Conservation (phyloP, 1,140 invertebrate species). For the Drosophila arawakana region DNA sequence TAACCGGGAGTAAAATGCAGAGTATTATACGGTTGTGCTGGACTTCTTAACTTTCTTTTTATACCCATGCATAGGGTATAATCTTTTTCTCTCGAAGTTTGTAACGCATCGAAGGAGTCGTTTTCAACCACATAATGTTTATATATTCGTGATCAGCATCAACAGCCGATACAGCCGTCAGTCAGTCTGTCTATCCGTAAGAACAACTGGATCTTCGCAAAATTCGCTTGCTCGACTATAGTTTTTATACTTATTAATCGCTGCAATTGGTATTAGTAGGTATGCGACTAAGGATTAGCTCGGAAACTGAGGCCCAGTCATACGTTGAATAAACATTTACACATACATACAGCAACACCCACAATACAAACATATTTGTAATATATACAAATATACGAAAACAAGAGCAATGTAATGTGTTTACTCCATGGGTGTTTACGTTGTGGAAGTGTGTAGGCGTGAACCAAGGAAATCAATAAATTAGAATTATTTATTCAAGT, state of each 20-base stretch:
- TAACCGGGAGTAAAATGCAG: too few relatives aligned
- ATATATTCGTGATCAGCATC: too few relatives aligned
- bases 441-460: background rate
- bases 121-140: too few relatives aligned
- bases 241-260: slow-evolving; percentile 19
- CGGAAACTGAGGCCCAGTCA: slow-evolving; percentile 22
- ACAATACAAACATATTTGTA: background rate
- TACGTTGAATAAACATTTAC: slow-evolving; percentile 5
- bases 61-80: too few relatives aligned
- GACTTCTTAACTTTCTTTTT: too few relatives aligned
- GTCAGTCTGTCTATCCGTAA: too few relatives aligned
- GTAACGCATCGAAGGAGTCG: too few relatives aligned
- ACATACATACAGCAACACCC: background rate
- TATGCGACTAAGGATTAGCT: slow-evolving; percentile 40
- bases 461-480: slow-evolving; percentile 58
- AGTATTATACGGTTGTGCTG: too few relatives aligned
- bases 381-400: slow-evolving; percentile 8
- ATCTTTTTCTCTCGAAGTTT: too few relatives aligned
- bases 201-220: too few relatives aligned
- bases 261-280: slow-evolving; percentile 58
- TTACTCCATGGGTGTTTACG: slow-evolving; percentile 10
- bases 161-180: too few relatives aligned
- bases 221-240: too few relatives aligned
- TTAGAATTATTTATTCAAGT: slow-evolving; percentile 60
- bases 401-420: slow-evolving; percentile 37